A percentile compares a stretch with the other conserved stretches of the same genome.
phyloP scores from a whole-genome alignment of 2,888 invertebrate genomes.

The Pristionchus fissidentatus region DNA sequence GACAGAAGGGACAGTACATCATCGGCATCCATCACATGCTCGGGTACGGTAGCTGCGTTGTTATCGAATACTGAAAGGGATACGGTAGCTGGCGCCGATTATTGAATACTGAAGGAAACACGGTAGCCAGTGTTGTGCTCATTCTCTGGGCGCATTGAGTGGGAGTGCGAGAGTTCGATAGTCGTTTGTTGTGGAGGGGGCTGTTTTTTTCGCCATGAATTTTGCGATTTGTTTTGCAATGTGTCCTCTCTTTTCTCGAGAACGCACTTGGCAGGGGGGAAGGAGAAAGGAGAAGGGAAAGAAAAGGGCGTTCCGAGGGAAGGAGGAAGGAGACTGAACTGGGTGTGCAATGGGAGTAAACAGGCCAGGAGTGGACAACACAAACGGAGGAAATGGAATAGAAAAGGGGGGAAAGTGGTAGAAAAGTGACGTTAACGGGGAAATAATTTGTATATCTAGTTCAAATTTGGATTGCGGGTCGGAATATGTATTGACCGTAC shows the following conservation, averaged over 20 bases:
- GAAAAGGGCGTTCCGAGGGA: no score
- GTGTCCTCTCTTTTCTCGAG: background rate
- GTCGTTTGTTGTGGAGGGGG: background rate
- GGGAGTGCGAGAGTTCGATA: background rate
- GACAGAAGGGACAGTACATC: constrained; percentile 73
- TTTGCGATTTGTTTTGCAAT: background rate
- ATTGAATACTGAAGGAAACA: background rate
- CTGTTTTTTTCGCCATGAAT: background rate
- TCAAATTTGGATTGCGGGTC: no score
- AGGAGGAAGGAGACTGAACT: background rate
- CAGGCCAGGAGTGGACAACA: background rate
- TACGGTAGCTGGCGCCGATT: background rate
- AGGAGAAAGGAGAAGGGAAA: background rate
- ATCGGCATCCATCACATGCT: constrained; percentile 71
- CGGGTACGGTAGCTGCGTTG: constrained; percentile 60
- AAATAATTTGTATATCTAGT: no score
- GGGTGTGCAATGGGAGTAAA: background rate
- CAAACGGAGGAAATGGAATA: background rate
- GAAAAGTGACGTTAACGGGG: no score
- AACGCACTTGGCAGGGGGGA: background rate
- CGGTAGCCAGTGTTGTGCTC: background rate
- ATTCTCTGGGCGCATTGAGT: background rate
- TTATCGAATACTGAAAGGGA: background rate
- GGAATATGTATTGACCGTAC: no score
- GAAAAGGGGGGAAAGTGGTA: background rate